These are phyloP conservation scores for Lota lota DNA, from an alignment of 2,113 vertebrate genomes.

Conservation along the genomic window DNA sequence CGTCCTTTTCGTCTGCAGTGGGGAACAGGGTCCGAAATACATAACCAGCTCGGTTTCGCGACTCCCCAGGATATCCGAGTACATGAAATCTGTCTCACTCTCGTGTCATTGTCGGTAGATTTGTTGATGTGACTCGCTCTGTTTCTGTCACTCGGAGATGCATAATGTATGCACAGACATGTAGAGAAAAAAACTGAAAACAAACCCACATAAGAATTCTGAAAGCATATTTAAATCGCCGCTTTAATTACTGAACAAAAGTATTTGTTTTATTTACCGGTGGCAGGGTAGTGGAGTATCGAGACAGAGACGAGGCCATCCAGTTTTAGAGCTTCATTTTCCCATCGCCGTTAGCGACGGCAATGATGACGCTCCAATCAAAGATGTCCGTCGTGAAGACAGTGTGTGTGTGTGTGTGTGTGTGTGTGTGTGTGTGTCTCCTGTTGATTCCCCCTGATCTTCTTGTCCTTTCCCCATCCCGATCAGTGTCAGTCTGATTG, in stretches of 20 bases:
- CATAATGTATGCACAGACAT: constrained; percentile 13
- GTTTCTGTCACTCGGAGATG: constrained; percentile 5
- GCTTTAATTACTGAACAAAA: too few relatives aligned
- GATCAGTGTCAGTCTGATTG: too few relatives aligned
- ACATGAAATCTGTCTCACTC: constrained; percentile 3
- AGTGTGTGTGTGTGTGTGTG: too few relatives aligned
- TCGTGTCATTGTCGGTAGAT: not conserved
- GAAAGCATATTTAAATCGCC: too few relatives aligned
- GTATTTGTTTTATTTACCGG: constrained; percentile 8
- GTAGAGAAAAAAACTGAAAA: too few relatives aligned
- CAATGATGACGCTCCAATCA: constrained; percentile 44
- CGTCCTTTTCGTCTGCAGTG: not conserved
- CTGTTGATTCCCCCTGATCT: too few relatives aligned
- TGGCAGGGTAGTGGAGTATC: constrained; percentile 18
- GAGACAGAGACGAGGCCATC: constrained; percentile 17
- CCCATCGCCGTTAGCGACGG: constrained; percentile 40
- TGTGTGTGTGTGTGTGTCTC: too few relatives aligned
- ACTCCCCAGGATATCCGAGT: not conserved
- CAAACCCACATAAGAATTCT: too few relatives aligned
- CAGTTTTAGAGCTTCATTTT: constrained; percentile 47
- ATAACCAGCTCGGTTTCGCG: constrained; percentile 14
- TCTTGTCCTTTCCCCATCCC: too few relatives aligned
- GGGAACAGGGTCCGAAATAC: not conserved
- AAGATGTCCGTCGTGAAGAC: constrained; percentile 32
- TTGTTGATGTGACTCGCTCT: constrained; percentile 8